Evolutionary conservation across 2,113 vertebrate genomes (phyloP), one percentile per base, ranked within the genome.

Genomic region (Macroglossus sobrinus): DNA sequence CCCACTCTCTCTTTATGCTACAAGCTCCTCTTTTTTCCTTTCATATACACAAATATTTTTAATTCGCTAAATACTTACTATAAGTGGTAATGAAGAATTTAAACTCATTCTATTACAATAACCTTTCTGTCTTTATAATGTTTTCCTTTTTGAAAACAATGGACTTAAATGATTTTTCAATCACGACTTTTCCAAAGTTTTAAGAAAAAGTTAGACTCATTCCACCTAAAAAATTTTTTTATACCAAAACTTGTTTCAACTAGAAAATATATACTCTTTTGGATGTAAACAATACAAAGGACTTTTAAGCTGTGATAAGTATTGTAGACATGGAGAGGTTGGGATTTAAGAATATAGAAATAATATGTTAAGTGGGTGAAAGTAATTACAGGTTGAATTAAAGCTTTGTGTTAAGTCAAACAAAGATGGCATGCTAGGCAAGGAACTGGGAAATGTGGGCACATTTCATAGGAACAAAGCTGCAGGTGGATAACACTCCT

Each of bases 331-430:
- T 43, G 66, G 40, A 76, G 33, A 93, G 40, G 82, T 3, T 78
- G 69, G 43, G 26, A 87, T 40, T 75, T 82, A 71, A 84, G 74
- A 89, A 38, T 10, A 15, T 5, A 79, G 50, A 71, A 89, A 75
- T 86, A 59, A 71, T 84, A 86, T 47, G 16, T 84, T 69, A 84
- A 53, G 69, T 92, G 74, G 43, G 74, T 93, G n/a, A 94, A 85
- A 89, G 78, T 74, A 82, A 97, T 95, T 79, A 92, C 0, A 82
- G 61, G 68, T 50, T 96, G 87, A 89, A 92, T 2, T 69, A 93
- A 96, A 68, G 75, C 43, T 95, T 89, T 79, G 74, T 92, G 79
- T 94, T 79, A 45, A 85, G 38, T 68, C 50, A 90, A 79, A 86
- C 57, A 93, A 76, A 93, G 93, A 63, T 5, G 24, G 50, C 9